Conservation (phyloP, 2,888 invertebrate species). For the Morpho deidamia region DNA sequence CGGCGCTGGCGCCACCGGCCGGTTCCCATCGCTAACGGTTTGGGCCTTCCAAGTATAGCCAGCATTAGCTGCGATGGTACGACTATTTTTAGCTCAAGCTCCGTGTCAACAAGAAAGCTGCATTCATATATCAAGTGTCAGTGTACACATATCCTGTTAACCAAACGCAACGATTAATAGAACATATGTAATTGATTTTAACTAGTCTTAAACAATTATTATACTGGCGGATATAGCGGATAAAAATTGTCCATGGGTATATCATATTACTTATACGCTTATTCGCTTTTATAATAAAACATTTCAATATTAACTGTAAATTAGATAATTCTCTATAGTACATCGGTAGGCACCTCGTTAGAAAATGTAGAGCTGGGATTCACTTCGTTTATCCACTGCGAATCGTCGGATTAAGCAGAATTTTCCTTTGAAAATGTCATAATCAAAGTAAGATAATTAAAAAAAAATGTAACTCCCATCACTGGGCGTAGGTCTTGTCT, state of each 20-base stretch:
- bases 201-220: not conserved
- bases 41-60: constrained; percentile 56
- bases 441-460: too few relatives aligned
- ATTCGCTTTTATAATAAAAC: not conserved
- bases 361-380: too few relatives aligned
- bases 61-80: constrained; percentile 42
- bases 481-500: too few relatives aligned
- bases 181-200: not conserved
- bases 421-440: too few relatives aligned
- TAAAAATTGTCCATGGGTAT: not conserved
- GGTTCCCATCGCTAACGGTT: constrained; percentile 55
- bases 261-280: not conserved
- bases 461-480: too few relatives aligned
- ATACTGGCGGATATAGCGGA: not conserved
- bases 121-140: constrained; percentile 15
- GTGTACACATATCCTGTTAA: constrained; percentile 7
- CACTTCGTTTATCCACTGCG: too few relatives aligned
- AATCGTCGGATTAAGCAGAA: too few relatives aligned
- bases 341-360: too few relatives aligned
- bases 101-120: constrained; percentile 31
- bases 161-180: not conserved
- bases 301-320: too few relatives aligned
- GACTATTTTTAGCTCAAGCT: constrained; percentile 51
- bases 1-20: constrained; percentile 42
- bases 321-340: too few relatives aligned